A percentile compares a stretch with the other conserved stretches of the same genome.
Evolutionary conservation across 2,888 invertebrate genomes (phyloP).

Genomic region (Gryllus longicercus): DNA sequence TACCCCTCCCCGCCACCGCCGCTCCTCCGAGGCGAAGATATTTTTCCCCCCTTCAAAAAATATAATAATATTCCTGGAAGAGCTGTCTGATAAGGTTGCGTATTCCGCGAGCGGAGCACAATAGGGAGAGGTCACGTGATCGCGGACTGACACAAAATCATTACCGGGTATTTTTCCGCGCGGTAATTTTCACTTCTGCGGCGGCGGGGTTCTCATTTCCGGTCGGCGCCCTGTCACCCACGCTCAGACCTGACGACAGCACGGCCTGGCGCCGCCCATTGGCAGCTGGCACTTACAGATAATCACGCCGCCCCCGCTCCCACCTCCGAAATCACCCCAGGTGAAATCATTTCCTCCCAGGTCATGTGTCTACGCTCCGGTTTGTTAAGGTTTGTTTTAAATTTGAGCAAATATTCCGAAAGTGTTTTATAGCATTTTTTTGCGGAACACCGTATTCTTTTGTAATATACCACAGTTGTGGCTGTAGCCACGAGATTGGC

Average conservation of each 20-base stretch:
- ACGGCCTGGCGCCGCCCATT: not conserved
- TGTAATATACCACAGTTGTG: too few species aligned
- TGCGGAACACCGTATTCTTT: too few species aligned
- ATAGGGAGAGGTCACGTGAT: not conserved
- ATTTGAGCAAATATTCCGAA: too few species aligned
- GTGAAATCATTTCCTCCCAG: too few species aligned
- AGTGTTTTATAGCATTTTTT: too few species aligned
- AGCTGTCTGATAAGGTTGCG: slow-evolving; percentile 17
- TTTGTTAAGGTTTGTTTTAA: too few species aligned
- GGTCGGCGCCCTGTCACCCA: not conserved
- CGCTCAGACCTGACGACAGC: not conserved
- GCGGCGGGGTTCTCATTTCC: not conserved
- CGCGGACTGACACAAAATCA: not conserved
- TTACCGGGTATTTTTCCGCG: slow-evolving; percentile 17
- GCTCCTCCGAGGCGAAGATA: not conserved
- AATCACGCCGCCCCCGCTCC: too few species aligned
- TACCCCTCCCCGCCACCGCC: not conserved
- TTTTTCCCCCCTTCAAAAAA: not conserved
- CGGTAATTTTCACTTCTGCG: slow-evolving; percentile 6
- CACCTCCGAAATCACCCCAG: too few species aligned
- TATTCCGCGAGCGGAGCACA: not conserved
- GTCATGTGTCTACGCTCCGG: too few species aligned
- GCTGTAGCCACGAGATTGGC: too few species aligned
- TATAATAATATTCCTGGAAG: slow-evolving; percentile 1
- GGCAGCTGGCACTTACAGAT: too few species aligned